These are phyloP conservation scores for cat (Felis catus) DNA, from an alignment of 2,113 vertebrate genomes.

Conservation along the genomic window F.catus_Fca126_mat1.0 CM031428.1:36645001-36645500, in stretches of 20 bases:
- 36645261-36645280: neutral
- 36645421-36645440: too few species aligned
- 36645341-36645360: too few species aligned
- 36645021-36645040: neutral
- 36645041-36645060: neutral
- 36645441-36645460: too few species aligned
- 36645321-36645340: too few species aligned
- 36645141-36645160: neutral
- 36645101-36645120: neutral
- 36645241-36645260: neutral
- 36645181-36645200: neutral
- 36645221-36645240: neutral
- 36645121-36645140: neutral
- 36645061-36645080: neutral
- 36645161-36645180: neutral
- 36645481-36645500: neutral
- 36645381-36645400: too few species aligned
- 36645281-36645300: neutral
- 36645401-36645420: too few species aligned
- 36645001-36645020: neutral
- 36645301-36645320: too few species aligned
- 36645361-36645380: too few species aligned
- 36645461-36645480: too few species aligned
- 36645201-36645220: neutral
- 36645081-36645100: neutral